phyloP scores from a whole-genome alignment of 2,113 vertebrate genomes.

The Cavia porcellus region DNA sequence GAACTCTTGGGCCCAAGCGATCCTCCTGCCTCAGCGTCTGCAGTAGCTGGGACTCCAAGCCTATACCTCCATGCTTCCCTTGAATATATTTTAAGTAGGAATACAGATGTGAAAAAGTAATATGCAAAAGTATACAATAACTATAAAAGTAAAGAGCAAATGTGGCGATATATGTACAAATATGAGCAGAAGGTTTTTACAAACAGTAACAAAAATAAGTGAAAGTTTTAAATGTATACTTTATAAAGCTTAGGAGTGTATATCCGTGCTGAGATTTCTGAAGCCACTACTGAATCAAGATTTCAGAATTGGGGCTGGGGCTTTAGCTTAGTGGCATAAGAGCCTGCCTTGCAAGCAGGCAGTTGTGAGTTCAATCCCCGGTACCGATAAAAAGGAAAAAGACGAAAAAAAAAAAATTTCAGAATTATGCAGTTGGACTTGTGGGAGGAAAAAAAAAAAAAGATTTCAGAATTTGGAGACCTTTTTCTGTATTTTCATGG shows the following conservation, averaged over 20 bases:
- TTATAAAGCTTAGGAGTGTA: not conserved
- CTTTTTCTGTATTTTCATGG: not conserved
- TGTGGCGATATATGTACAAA: not conserved
- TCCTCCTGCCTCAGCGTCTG: not conserved
- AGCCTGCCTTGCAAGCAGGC: too few species aligned
- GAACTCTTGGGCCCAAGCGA: not conserved
- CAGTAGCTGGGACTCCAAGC: not conserved
- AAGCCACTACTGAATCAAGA: not conserved
- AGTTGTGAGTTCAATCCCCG: too few species aligned
- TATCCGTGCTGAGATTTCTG: not conserved
- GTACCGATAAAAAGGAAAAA: too few species aligned
- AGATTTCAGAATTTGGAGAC: not conserved
- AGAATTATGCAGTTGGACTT: too few species aligned
- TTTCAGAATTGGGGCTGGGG: not conserved
- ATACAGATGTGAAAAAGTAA: not conserved
- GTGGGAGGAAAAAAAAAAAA: too few species aligned
- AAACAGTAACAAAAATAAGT: not conserved
- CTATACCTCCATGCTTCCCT: not conserved
- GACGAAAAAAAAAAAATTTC: too few species aligned
- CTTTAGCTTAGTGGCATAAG: too few species aligned
- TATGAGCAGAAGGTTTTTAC: slow-evolving; percentile 1
- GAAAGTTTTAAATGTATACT: not conserved
- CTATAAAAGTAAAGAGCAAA: not conserved
- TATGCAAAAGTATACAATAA: not conserved
- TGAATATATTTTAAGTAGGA: slow-evolving; percentile 31